Base-by-base conservation (phyloP, 2,888 invertebrate genomes). In the Pollenia labialis region DNA sequence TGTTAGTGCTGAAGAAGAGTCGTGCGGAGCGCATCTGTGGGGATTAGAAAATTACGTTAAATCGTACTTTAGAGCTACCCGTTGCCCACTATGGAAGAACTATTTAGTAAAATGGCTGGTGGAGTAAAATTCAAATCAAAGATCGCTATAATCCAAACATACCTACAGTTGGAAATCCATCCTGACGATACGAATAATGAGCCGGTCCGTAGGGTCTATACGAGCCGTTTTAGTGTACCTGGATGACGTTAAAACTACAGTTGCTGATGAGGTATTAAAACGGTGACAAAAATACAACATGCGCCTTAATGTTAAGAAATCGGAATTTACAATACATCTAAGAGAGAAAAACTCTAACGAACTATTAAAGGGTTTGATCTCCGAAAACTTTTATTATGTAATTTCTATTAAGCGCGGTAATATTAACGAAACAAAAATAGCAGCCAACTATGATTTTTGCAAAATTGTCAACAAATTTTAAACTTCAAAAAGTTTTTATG, bases 101-200 rank as follows among this genome's bases (percentile, higher is more conserved):
- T 52, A 52, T 52, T 52, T 52, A 52, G 52, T 12, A 16, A n/a
- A 16, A 52, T 52, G 52, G n/a, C 52, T 1, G 52, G 52, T 7
- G 52, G 52, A 4, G 7, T 16, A 16, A 52, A n/a, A 52, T 52
- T 52, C 8, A n/a, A n/a, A n/a, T 16, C 18, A 8, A 52, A 90
- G 86, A 90, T 88, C 71, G 90, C 92, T 83, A 84, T 92, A 10
- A 56, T 76, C 1, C 86, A 90, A 75, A 92, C 92, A 12, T 92
- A 92, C 77, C 88, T 91, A 82, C 91, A 92, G 85, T 68, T 92
- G 68, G 89, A 90, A 88, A 86, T 92, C 23, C 88, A 89, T 32
- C 89, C 89, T 8, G 89, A 90, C 54, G 88, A 90, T 86, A 88
- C 62, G 90, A 40, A 72, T 86, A 64, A 90, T 92, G 64, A 90